Base-by-base conservation (phyloP, 2,888 invertebrate genomes). In the Agapetus fuscipes region DNA sequence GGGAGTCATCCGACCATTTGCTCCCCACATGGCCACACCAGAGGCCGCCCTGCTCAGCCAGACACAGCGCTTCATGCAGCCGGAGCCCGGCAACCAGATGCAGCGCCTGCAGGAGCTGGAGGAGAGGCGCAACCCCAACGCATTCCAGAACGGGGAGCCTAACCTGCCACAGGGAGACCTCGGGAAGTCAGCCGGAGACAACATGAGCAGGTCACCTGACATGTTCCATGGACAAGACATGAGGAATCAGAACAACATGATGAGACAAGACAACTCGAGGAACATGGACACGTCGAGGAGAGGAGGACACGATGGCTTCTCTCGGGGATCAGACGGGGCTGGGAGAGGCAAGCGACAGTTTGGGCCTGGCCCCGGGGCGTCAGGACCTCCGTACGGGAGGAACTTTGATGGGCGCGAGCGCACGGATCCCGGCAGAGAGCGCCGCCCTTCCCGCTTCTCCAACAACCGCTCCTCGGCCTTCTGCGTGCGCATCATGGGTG, bases 401-500 rank as follows among this genome's bases (percentile, higher is more conserved):
- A 51, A 50, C 15, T 41, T 46, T 7, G 35, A 24, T 2, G 46
- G 38, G 27, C 20, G 37, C 10, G 47, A 48, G 17, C 34, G 42
- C 1, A 38, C 13, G 11, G 26, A 34, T 7, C 37, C 37, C 9
- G 29, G 32, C 12, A 31, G 34, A 34, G 10, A 12, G 20, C 13
- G n/a, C 28, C 45, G 48, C 5, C 5, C 9, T 9, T 6, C 5
- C 37, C 15, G 29, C 30, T 54, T 51, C 16, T 51, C 51, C 7
- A 49, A 45, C 3, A 49, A 50, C 4, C 4, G 9, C 4, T 20
- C 20, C 4, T 51, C 51, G 39, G 61, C 65, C 7, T 57, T 64
- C 33, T 84, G 86, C 55, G 74, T 91, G 2, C 81, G 83, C 51
- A 67, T 88, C 3, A 70, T 74, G 16, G 80, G 82, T 50, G 72